phyloP scores from a whole-genome alignment of 1,140 invertebrate genomes.

The Apis florea region DNA sequence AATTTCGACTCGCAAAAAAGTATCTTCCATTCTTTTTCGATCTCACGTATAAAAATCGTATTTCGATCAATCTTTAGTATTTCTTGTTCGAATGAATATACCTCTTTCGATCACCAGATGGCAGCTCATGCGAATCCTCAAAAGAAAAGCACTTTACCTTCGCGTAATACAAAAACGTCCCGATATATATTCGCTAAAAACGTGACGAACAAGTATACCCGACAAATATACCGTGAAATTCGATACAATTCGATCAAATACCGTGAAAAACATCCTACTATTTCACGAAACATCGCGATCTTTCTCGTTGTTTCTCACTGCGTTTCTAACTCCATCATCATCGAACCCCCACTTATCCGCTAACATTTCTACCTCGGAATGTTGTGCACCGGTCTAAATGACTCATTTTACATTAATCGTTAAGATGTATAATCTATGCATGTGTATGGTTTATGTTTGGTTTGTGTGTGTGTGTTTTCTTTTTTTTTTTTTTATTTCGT shows the following conservation, averaged over 20 bases:
- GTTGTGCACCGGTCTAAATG: constrained; percentile 36
- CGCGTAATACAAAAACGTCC: constrained; percentile 68
- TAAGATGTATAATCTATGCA: not conserved
- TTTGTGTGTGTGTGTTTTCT: not conserved
- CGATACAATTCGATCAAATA: not conserved
- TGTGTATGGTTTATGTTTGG: not conserved
- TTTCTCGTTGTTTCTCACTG: not conserved
- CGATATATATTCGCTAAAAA: constrained; percentile 71
- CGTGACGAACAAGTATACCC: constrained; percentile 60
- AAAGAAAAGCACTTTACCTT: constrained; percentile 18
- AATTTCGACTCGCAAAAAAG: no score
- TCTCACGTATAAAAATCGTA: no score
- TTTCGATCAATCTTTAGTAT: no score
- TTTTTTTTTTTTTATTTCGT: not conserved
- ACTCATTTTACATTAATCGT: constrained; percentile 20
- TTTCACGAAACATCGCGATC: no score
- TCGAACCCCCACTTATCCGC: constrained; percentile 30
- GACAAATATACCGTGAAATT: constrained; percentile 34
- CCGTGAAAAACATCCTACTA: no score
- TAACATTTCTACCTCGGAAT: constrained; percentile 46
- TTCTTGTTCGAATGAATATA: no score
- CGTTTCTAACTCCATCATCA: constrained; percentile 1
- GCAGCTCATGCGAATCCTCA: constrained; percentile 9
- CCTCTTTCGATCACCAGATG: no score
- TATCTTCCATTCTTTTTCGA: no score